These are phyloP conservation scores for Diplosoma virens DNA, from an alignment of 23 tunicate genomes.

Conservation along the genomic window DNA sequence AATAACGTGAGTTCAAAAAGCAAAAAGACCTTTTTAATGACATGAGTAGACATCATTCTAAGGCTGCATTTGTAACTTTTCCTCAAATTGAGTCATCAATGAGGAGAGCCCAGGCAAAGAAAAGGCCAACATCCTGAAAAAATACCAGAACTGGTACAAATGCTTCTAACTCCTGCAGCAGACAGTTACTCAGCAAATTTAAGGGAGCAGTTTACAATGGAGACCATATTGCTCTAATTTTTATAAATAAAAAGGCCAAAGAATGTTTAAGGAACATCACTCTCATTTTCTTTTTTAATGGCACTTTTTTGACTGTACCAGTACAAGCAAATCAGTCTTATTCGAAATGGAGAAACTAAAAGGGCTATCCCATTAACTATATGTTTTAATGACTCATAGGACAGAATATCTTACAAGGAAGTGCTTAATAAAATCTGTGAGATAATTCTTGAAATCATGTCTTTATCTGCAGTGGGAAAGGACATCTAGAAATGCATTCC, in stretches of 20 bases:
- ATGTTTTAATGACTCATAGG: not conserved
- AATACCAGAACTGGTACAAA: conserved; percentile 6
- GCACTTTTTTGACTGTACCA: conserved; percentile 4
- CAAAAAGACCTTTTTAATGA: not conserved
- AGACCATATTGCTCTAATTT: not conserved
- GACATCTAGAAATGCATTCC: too few species aligned
- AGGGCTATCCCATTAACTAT: not conserved
- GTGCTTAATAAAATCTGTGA: not conserved
- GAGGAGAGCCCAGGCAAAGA: conserved; percentile 8
- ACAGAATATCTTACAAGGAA: not conserved
- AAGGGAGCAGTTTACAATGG: conserved; percentile 14
- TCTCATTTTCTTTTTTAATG: not conserved
- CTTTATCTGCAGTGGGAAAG: not conserved
- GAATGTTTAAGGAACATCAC: conserved; percentile 15
- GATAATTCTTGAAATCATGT: not conserved
- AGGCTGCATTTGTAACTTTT: conserved; percentile 2
- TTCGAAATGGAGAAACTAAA: not conserved
- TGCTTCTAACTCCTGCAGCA: conserved; percentile 8
- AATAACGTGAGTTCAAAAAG: not conserved
- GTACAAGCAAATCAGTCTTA: not conserved
- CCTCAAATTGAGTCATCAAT: conserved; percentile 12
- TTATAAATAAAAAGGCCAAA: conserved; percentile 10
- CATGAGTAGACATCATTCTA: conserved; percentile 2
- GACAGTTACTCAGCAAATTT: conserved; percentile 9
- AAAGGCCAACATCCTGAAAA: conserved; percentile 1